Evolutionary conservation across 2,888 invertebrate species (phyloP).

Genomic region (Drepanosiphum platanoidis): DNA sequence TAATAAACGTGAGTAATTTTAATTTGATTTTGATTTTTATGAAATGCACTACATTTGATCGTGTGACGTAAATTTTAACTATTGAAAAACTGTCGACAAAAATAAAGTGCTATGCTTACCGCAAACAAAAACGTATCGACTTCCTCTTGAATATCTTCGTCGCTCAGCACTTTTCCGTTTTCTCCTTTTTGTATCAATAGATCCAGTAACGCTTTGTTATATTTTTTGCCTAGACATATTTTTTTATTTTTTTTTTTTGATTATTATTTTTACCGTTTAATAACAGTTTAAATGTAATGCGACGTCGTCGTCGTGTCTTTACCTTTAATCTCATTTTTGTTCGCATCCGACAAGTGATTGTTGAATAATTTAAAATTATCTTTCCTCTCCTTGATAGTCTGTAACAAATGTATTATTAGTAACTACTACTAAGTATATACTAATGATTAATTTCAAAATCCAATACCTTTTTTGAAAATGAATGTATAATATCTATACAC

Average conservation of each 20-base stretch:
- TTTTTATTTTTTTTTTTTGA: neutral
- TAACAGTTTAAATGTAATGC: neutral
- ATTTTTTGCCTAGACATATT: slow-evolving; percentile 39
- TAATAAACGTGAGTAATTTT: too few species aligned
- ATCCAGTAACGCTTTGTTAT: slow-evolving; percentile 62
- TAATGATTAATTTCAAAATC: neutral
- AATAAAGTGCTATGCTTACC: slow-evolving; percentile 63
- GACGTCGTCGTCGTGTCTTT: neutral
- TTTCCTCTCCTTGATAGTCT: slow-evolving; percentile 58
- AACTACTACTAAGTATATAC: neutral
- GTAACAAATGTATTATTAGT: neutral
- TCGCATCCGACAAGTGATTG: slow-evolving; percentile 6
- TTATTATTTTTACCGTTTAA: neutral
- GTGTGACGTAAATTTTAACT: too few species aligned
- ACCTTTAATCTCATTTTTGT: slow-evolving; percentile 55
- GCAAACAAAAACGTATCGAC: slow-evolving; percentile 66
- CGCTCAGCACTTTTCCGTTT: slow-evolving; percentile 63
- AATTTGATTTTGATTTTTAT: neutral
- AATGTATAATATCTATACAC: slow-evolving; percentile 69
- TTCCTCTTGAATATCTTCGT: slow-evolving; percentile 65
- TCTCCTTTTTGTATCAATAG: slow-evolving; percentile 63
- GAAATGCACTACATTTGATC: neutral
- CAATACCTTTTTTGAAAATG: slow-evolving; percentile 70
- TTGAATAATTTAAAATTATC: slow-evolving; percentile 35
- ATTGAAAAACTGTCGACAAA: too few species aligned